Conservation (phyloP, 2,888 invertebrate species). For the Morpho achilles region DNA sequence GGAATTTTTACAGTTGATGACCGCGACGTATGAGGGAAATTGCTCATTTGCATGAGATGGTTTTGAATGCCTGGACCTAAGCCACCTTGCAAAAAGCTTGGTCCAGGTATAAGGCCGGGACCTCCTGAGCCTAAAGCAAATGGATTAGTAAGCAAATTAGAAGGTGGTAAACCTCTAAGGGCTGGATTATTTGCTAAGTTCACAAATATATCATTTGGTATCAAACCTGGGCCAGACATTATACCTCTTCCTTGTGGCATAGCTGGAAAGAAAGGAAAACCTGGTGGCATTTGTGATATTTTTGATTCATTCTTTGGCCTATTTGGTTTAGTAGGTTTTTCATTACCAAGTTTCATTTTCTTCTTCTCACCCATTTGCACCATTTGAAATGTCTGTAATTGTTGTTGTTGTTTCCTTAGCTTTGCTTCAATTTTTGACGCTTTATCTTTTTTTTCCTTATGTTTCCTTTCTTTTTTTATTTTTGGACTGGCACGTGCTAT, state of each 20-base stretch:
- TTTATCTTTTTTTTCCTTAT: conserved; percentile 74
- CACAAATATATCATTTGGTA: conserved; percentile 64
- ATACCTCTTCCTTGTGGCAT: conserved; percentile 73
- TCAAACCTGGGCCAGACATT: conserved; percentile 75
- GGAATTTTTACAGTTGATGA: conserved; percentile 79
- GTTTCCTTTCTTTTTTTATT: conserved; percentile 79
- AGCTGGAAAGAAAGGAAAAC: conserved; percentile 68
- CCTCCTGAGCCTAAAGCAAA: conserved; percentile 75
- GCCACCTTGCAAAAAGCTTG: conserved; percentile 58
- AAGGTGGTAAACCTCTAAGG: conserved; percentile 56
- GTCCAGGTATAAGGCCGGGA: conserved; percentile 82
- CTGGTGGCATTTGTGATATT: conserved; percentile 61
- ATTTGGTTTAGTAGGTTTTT: conserved; percentile 57
- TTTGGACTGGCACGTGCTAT: conserved; percentile 77
- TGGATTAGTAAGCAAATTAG: conserved; percentile 71
- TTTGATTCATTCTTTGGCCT: conserved; percentile 66
- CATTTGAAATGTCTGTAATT: conserved; percentile 58
- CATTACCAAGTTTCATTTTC: conserved; percentile 52
- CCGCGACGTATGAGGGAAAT: conserved; percentile 80
- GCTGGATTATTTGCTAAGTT: conserved; percentile 69
- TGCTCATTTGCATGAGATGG: conserved; percentile 71
- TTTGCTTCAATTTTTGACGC: conserved; percentile 68
- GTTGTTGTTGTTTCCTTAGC: conserved; percentile 70
- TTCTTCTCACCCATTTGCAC: conserved; percentile 56
- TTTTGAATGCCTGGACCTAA: conserved; percentile 64